Evolutionary conservation across 2,797 vertebrate species (phyloP), one percentile per base, ranked within the genome.

Genomic region (Atherinosoma microstoma): DNA sequence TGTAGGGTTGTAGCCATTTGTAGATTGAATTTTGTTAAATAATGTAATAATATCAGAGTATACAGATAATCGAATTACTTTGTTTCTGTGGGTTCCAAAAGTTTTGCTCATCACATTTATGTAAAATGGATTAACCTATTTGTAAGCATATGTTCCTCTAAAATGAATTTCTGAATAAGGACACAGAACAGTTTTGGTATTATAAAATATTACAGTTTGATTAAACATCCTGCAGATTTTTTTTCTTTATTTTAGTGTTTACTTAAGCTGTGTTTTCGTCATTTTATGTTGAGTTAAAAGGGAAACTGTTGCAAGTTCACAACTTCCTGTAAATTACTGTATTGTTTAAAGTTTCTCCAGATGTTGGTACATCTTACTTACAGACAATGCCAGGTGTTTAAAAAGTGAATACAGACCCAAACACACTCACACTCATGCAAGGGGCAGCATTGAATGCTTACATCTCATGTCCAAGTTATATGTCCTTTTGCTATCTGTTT

Each of bases 211-310:
- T 57, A 76, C 40, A 7, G 0, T 51, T 38, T 27, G 27, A 29
- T 16, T 24, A 27, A 12, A 27, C 22, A 27, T 29, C 3, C 24
- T 54, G 11, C 34, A 20, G 49, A 10, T 42, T 32, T 62, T 2
- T 22, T 64, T 73, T 20, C 6, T 65, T 76, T 80, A 64, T 84
- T 85, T 85, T 24, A 78, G 56, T 57, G 73, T 66, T 73, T 71
- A 69, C 56, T 71, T 58, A 34, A 76, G 12, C 79, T 61, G 61
- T 84, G 58, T 86, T 77, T 80, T 86, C 49, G 70, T 83, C 88
- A 69, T 80, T 91, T 94, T 91, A 53, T 85, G 90, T 94, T 93
- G 83, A 91, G 82, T 94, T 94, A 90, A 95, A 93, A 93, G 93
- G 93, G 93, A 93, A 91, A 92, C 90, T 92, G 89, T 87, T 92